Evolutionary conservation across 2,113 vertebrate genomes (phyloP), one percentile per base, ranked within the genome.

Genomic region (Microcebus griseorufus): DNA sequence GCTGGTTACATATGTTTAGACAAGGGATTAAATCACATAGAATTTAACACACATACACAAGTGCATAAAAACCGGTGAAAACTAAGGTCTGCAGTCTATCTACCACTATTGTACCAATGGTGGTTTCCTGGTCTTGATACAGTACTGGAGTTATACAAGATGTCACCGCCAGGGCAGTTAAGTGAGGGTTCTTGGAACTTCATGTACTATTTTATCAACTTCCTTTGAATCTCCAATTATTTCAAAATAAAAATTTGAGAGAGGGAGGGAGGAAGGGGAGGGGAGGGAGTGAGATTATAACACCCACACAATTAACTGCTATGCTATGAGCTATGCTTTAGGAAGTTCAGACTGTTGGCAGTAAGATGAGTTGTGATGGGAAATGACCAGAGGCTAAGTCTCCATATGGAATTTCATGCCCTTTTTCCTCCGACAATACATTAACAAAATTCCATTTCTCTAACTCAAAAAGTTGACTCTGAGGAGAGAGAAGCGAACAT

Each of bases 361-460:
- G 11, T 70, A 73, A 62, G 14, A 83, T 48, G 34, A 55, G 7
- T 32, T 81, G 29, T 4, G 23, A 79, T 16, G 11, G 34, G 14
- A 22, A 93, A 92, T 53, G 60, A 90, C 6, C 23, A 82, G n/a
- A 45, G 22, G 60, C 37, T 55, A 83, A 72, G 3, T 29, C 53
- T 86, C 70, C 76, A 72, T 69, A 16, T 89, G 69, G 32, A 93
- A 64, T 75, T 9, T 70, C 16, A 3, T 55, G 53, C 27, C 5
- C 55, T 72, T 91, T 65, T 5, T 6, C n/a, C 18, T 73, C 18
- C 20, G 34, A n/a, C 73, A 88, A 34, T n/a, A 70, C 6, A 53
- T 79, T 79, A 93, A 8, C 23, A 88, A 94, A 69, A 79, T 93
- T 73, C 34, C n/a, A 70, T 69, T 93, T 96, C 95, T 78, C 62